Evolutionary conservation across 1,140 invertebrate genomes (phyloP), one percentile per base, ranked within the genome.

Genomic region (Apis cerana): DNA sequence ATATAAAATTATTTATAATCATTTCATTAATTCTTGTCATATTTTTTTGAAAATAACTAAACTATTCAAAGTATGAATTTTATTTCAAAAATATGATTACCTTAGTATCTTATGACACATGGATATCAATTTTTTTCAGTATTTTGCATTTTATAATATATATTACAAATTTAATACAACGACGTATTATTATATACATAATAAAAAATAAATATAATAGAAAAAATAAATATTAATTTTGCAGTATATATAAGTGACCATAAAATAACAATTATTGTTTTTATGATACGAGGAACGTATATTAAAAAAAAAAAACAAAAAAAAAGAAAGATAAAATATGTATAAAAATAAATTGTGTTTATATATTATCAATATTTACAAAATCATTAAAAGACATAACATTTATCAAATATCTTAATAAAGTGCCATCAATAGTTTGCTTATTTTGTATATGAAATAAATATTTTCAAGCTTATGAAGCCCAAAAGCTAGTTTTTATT

Each of bases 391-490:
- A 58, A 23, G 23, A 27, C 10, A 19, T 58, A 50, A 65, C 2
- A 58, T n/a, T 9, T 27, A 58, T 54, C 7, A 15, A 76, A 62
- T 65, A 8, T 76, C 65, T 82, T 21, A 13, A 82, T 69, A 61
- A 76, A 68, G 48, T 82, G 80, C 56, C 72, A 76, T 69, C 27
- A 68, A 48, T 67, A 68, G 48, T 54, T 54, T 19, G 72, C 64
- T 82, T 68, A 68, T 76, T 82, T 82, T 82, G 48, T 82, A 82
- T 54, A 54, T 68, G 43, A 68, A 82, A 76, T 82, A 82, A 76
- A 82, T 33, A 54, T 23, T 43, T 76, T 54, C 64, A 54, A 54
- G 17, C 72, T 76, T 67, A 50, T 15, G 50, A 58, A 75, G 9
- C 59, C 50, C 8, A n/a, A 76, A 2, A 15, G 27, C 3, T 43